Base-by-base conservation (phyloP, 2,888 invertebrate genomes). In the Phaedon cochleariae region DNA sequence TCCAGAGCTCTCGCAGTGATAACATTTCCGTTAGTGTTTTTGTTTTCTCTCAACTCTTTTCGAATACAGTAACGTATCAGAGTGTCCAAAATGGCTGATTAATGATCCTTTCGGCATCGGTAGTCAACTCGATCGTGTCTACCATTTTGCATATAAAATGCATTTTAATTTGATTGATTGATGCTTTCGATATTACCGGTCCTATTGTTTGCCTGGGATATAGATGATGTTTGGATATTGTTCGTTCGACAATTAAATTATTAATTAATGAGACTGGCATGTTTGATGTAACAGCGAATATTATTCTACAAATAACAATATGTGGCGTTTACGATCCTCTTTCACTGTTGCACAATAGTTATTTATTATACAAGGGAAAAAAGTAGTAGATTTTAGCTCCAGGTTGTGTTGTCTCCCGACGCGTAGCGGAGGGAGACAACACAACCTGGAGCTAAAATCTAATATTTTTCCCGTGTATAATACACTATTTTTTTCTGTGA, bases 91-190 rank as follows among this genome's bases (percentile, higher is more conserved):
- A 45, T 45, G 17, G 57, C 45, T 57, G 57, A 57, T 57, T 57
- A 45, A 57, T 57, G 57, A 57, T 45, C 31, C 21, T 21, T 37
- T 55, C 37, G 21, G 57, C 29, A 18, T 9, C 29, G 17, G 15
- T 26, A 57, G 57, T 57, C 45, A 26, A 41, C 41, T 57, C 57
- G 45, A 21, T 57, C 57, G 12, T 34, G 31, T 34, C 10, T 34
- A 34, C 55, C 41, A 55, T 57, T 57, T 57, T 45, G 57, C 45
- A 57, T 57, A 46, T 29, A 26, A 45, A 57, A 45, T 57, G 57
- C 57, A 57, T 45, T 57, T 57, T 26, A 46, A 57, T 57, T 45
- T 20, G 26, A 57, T 57, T 45, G 57, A 57, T 57, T 57, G 26
- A 57, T 57, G 57, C 26, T 45, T 57, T 57, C 45, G 9, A 55